Evolutionary conservation across 2,797 vertebrate genomes (phyloP).

Genomic region (Eutrigla gurnardus): DNA sequence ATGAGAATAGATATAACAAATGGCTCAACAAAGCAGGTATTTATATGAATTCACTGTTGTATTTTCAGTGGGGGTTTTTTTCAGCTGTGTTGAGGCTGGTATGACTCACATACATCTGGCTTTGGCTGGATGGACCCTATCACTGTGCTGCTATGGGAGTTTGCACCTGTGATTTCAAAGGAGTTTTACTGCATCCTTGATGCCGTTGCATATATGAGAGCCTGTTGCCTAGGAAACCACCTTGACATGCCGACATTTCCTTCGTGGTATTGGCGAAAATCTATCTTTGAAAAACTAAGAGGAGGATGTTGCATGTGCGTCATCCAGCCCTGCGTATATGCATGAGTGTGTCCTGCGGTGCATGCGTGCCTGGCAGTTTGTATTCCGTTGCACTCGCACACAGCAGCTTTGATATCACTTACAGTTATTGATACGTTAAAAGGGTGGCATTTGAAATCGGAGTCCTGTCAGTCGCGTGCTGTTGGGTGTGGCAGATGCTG

Average conservation of each 20-base stretch:
- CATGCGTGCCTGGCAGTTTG: background rate
- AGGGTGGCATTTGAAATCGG: slow-evolving; percentile 31
- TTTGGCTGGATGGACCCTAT: slow-evolving; percentile 32
- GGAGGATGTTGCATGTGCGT: background rate
- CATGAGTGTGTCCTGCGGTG: background rate
- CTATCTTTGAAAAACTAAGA: slow-evolving; percentile 24
- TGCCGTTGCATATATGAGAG: slow-evolving; percentile 44
- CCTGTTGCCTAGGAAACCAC: slow-evolving; percentile 79
- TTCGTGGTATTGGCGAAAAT: slow-evolving; percentile 36
- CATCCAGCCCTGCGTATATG: background rate
- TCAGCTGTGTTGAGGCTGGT: background rate
- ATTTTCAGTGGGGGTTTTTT: background rate
- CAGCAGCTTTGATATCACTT: slow-evolving; percentile 43
- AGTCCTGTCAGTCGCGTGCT: slow-evolving; percentile 21
- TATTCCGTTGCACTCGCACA: slow-evolving; percentile 16
- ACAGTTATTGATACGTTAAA: slow-evolving; percentile 47
- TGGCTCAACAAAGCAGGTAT: background rate
- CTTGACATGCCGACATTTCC: slow-evolving; percentile 56
- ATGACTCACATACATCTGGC: slow-evolving; percentile 45
- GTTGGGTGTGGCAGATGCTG: slow-evolving; percentile 15
- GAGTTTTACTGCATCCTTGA: slow-evolving; percentile 47
- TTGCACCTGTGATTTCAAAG: slow-evolving; percentile 46
- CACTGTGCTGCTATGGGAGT: slow-evolving; percentile 33
- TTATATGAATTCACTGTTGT: background rate
- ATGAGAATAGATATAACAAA: background rate